Conservation (phyloP, 2,797 vertebrate genomes). For the Loris lydekkerianus region DNA sequence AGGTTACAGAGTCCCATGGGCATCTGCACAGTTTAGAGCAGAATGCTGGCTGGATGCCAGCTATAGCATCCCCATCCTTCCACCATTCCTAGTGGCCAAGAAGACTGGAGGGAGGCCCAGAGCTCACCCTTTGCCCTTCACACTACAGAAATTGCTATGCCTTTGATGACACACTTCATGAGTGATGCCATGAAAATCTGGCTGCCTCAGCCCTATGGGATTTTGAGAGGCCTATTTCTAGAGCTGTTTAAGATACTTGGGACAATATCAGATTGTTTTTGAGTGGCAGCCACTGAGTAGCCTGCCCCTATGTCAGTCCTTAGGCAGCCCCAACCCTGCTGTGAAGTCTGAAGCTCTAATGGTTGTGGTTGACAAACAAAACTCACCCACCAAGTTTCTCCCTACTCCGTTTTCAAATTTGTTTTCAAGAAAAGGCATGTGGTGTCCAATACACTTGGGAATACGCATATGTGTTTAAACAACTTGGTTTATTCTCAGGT, state of each 20-base stretch:
- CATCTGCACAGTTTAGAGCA: background rate
- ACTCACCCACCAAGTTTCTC: constrained; percentile 64
- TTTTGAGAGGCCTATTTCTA: constrained; percentile 65
- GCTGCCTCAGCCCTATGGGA: constrained; percentile 54
- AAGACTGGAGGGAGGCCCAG: background rate
- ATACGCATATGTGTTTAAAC: constrained; percentile 74
- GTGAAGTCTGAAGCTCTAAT: constrained; percentile 68
- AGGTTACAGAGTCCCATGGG: background rate
- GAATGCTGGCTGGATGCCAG: background rate
- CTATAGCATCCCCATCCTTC: background rate
- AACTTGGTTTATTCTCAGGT: constrained; percentile 71
- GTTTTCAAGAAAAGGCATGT: constrained; percentile 78
- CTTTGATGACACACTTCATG: constrained; percentile 78
- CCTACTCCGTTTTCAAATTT: constrained; percentile 65
- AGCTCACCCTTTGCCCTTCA: background rate
- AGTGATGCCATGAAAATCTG: constrained; percentile 50
- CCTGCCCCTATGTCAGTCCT: constrained; percentile 56
- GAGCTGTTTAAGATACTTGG: constrained; percentile 54
- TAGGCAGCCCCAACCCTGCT: background rate
- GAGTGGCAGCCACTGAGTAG: constrained; percentile 65
- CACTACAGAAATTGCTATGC: background rate
- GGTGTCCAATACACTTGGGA: constrained; percentile 61
- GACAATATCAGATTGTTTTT: constrained; percentile 81
- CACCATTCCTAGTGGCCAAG: background rate
- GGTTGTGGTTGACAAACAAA: constrained; percentile 80